Base-by-base conservation (phyloP, 2,888 invertebrate species). In the Dryobotodes eremita region DNA sequence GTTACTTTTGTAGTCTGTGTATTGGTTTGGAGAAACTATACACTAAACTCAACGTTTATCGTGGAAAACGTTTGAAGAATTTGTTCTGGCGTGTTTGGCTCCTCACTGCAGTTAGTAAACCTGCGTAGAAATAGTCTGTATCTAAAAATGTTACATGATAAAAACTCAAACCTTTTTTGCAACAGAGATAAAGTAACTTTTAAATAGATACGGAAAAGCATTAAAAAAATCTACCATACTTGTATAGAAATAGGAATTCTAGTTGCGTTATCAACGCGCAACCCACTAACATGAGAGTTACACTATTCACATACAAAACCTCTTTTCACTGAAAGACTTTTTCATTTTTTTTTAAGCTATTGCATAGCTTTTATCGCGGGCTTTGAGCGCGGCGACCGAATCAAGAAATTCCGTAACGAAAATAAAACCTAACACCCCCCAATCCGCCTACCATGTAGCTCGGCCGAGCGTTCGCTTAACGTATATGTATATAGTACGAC, bases 11-110 rank as follows among this genome's bases (percentile, higher is more conserved):
- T 72, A 46, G 64, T 71, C 20, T 66, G 20, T 73, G 13, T 55
- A 70, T 59, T 65, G 31, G 53, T 53, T 74, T 82, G 70, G 31
- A 62, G 71, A 86, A 71, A 86, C 62, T 71, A 42, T 57, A 65
- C 15, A 66, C 46, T 46, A 8, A 81, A 83, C 42, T 68, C 57
- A 0, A 20, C 20, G 48, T 64, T 61, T 59, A 42, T 64, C 42
- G 50, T 11, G 23, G 6, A 66, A 62, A 74, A 42, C 50, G 36
- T 42, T 42, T 57, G 10, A 70, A 61, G 36, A 53, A 48, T 61
- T 65, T 48, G n/a, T 31, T 46, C 17, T 59, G 15, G 5, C n/a
- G 5, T 71, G 42, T 83, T 62, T 72, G n/a, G 50, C 62, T 26
- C 53, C 23, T 64, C 48, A 7, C 36, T 57, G 10, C 10, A 13